phyloP scores from a whole-genome alignment of 2,797 vertebrate genomes.

The Protosalanx chinensis region DNA sequence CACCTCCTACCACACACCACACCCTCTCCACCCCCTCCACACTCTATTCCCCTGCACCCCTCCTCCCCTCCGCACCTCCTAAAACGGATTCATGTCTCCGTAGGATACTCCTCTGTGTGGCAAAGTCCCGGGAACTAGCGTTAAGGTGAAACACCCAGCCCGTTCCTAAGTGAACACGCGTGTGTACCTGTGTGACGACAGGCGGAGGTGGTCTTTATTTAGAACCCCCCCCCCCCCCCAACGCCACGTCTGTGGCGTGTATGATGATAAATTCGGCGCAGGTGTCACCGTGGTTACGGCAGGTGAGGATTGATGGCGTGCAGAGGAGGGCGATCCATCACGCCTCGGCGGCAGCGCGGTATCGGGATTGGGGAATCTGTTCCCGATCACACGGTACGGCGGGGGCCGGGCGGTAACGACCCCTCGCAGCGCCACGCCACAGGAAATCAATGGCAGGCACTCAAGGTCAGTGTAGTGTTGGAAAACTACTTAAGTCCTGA shows the following conservation, averaged over 20 bases:
- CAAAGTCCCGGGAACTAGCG: conserved; percentile 24
- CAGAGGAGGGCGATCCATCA: conserved; percentile 87
- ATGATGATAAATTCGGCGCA: conserved; percentile 90
- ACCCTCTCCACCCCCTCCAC: too few species aligned
- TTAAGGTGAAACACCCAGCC: conserved; percentile 43
- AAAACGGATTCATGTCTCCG: conserved; percentile 26
- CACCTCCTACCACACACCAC: too few species aligned
- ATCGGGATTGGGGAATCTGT: conserved; percentile 94
- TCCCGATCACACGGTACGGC: conserved; percentile 87
- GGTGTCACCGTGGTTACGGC: conserved; percentile 81
- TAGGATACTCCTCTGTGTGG: conserved; percentile 7
- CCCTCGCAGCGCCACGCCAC: conserved; percentile 86
- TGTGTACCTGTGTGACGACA: conserved; percentile 29
- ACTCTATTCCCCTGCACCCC: too few species aligned
- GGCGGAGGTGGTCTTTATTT: conserved; percentile 39
- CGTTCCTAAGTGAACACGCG: neutral
- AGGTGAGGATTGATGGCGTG: conserved; percentile 89
- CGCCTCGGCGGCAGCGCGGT: conserved; percentile 76
- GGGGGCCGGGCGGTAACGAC: conserved; percentile 88
- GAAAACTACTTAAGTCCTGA: conserved; percentile 97
- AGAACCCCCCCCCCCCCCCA: conserved; percentile 45
- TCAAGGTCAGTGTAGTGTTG: conserved; percentile 99
- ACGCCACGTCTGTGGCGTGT: conserved; percentile 64
- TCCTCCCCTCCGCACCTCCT: too few species aligned
- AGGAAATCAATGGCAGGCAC: conserved; percentile 95